phyloP scores from a whole-genome alignment of 2,797 vertebrate genomes.

The Siniperca undulata region DNA sequence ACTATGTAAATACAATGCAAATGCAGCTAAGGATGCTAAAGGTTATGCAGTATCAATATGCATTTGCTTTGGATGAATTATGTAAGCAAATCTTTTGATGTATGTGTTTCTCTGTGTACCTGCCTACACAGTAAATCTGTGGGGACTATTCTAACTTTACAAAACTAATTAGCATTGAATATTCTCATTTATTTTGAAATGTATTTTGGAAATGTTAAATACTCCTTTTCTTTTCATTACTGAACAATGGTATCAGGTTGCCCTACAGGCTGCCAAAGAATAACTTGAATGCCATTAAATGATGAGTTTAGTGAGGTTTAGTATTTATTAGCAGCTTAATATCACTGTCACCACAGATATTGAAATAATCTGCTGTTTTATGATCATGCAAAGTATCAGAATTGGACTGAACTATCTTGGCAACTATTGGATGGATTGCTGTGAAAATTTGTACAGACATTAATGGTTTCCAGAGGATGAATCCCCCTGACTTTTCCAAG shows the following conservation, averaged over 20 bases:
- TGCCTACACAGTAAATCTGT: constrained; percentile 51
- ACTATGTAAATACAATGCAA: constrained; percentile 75
- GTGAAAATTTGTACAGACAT: neutral
- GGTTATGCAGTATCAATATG: constrained; percentile 63
- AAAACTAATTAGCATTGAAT: constrained; percentile 49
- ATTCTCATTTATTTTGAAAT: constrained; percentile 36
- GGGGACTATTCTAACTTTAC: constrained; percentile 46
- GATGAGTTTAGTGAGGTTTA: neutral
- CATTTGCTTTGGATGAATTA: constrained; percentile 68
- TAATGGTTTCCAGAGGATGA: neutral
- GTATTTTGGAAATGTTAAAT: constrained; percentile 1
- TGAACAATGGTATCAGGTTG: neutral
- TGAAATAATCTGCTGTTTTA: constrained; percentile 2
- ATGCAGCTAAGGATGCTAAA: constrained; percentile 57
- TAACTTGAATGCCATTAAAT: constrained; percentile 26
- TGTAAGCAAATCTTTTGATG: constrained; percentile 63
- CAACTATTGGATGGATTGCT: neutral
- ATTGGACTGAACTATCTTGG: neutral
- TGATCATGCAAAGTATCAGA: neutral
- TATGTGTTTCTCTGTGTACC: constrained; percentile 47
- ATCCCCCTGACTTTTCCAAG: neutral
- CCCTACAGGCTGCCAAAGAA: neutral
- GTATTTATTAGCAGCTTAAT: constrained; percentile 2
- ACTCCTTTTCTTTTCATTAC: neutral
- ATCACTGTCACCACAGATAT: constrained; percentile 2